Conservation (phyloP, 2,113 vertebrate genomes). For the Cyphomyrus plagiostoma region DNA sequence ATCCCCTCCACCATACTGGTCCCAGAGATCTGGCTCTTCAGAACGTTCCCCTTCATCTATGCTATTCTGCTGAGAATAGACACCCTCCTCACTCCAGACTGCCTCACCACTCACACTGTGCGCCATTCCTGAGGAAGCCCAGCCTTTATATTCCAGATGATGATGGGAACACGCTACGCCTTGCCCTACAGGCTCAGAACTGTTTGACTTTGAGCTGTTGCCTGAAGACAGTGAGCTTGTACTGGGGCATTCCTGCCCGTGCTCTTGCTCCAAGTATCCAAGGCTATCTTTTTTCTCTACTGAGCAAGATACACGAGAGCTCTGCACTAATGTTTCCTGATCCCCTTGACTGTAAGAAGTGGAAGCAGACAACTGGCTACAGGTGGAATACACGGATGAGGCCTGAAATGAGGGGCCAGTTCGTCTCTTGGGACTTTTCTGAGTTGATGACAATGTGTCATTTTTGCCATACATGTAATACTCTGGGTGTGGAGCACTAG, state of each 20-base stretch:
- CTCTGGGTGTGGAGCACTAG: neutral
- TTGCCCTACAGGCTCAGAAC: constrained; percentile 48
- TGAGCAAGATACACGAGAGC: constrained; percentile 45
- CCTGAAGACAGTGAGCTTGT: constrained; percentile 61
- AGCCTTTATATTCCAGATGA: constrained; percentile 23
- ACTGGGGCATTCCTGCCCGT: constrained; percentile 54
- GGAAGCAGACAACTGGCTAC: constrained; percentile 3
- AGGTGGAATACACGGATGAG: neutral
- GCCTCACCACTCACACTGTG: constrained; percentile 44
- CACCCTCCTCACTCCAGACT: constrained; percentile 57
- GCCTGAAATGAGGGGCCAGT: neutral
- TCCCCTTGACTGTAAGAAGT: constrained; percentile 38
- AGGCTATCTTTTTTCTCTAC: constrained; percentile 45
- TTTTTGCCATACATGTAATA: neutral
- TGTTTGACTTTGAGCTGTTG: constrained; percentile 58
- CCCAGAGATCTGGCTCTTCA: constrained; percentile 37
- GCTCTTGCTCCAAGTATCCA: constrained; percentile 45
- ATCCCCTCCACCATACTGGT: constrained; percentile 44
- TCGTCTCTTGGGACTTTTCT: neutral
- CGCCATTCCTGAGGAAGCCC: constrained; percentile 41
- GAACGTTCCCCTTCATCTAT: constrained; percentile 37
- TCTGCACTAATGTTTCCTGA: constrained; percentile 46
- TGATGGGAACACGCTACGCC: neutral
- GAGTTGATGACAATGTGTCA: neutral
- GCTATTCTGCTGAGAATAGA: constrained; percentile 50